Base-by-base conservation (phyloP, 2,888 invertebrate genomes). In the Galerucella nymphaeae region DNA sequence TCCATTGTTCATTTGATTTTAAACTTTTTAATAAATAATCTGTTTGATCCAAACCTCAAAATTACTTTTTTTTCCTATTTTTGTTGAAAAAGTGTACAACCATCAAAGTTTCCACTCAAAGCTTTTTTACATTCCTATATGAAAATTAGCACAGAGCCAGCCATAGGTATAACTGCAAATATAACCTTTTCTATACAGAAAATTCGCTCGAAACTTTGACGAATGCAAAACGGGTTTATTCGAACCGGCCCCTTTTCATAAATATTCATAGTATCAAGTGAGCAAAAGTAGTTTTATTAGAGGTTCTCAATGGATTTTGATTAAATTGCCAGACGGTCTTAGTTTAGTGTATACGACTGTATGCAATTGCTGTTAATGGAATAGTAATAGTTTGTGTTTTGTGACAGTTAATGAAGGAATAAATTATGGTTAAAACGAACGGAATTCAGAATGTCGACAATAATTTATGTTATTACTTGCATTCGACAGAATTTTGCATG, bases 251-350 rank as follows among this genome's bases (percentile, higher is more conserved):
- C 68, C 62, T 72, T n/a, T 50, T 72, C 62, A 76, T 76, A 74
- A 74, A 76, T 76, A 76, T 74, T 71, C 76, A 76, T 76, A 66
- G 70, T 74, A 72, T 72, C 66, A 68, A 76, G 74, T 72, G 74
- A 72, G 72, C 73, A 70, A 72, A 70, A 75, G 73, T 69, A 75
- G 73, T 75, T 75, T 75, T 75, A 73, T 75, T 70, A 70, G 72
- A 70, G 73, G 73, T 67, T 70, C 66, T 76, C 73, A 76, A 76
- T 76, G 66, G 73, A 66, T 73, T 74, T 70, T 71, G 73, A 76
- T 74, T 76, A 74, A 76, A 73, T 69, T 68, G 71, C 66, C 73
- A 74, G 73, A 70, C 72, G 69, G 69, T 63, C 66, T 50, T 71
- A 42, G 66, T 18, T 18, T 5, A 45, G 48, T 53, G 53, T 69